Conservation (phyloP, 2,113 vertebrate genomes). For the Pipra filicauda region DNA sequence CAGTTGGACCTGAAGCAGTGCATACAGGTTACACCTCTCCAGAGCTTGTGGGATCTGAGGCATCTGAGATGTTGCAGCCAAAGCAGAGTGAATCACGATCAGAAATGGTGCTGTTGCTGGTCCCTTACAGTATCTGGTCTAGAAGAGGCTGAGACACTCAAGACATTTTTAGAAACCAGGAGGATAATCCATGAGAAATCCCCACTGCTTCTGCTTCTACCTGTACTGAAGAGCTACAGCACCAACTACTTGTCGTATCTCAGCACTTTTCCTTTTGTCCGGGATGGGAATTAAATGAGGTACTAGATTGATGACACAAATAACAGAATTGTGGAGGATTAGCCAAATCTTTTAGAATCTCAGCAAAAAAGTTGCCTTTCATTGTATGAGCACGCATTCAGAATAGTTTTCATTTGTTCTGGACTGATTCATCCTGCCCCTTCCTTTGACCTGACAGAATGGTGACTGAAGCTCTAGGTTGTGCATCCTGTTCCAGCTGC, state of each 20-base stretch:
- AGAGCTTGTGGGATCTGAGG: neutral
- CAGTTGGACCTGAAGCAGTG: neutral
- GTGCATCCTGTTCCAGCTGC: slow-evolving; percentile 19
- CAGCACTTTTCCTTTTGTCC: neutral
- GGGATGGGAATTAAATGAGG: neutral
- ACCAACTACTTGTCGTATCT: neutral
- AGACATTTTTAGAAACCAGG: neutral
- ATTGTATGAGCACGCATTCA: neutral
- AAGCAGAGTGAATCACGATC: neutral
- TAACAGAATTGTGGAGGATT: neutral
- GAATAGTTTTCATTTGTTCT: neutral
- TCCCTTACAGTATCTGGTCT: neutral
- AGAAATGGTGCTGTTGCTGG: neutral
- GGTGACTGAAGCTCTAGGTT: neutral
- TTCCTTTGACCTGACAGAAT: neutral
- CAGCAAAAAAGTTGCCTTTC: neutral
- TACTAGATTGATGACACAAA: neutral
- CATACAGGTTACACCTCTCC: neutral
- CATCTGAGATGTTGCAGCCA: neutral
- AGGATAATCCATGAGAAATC: neutral
- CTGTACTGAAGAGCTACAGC: neutral
- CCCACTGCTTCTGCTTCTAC: neutral
- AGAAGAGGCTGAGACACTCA: neutral
- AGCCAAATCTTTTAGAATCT: neutral
- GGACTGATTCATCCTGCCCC: neutral